Base-by-base conservation (phyloP, 2,113 vertebrate genomes). In the Xiphorhynchus elegans region DNA sequence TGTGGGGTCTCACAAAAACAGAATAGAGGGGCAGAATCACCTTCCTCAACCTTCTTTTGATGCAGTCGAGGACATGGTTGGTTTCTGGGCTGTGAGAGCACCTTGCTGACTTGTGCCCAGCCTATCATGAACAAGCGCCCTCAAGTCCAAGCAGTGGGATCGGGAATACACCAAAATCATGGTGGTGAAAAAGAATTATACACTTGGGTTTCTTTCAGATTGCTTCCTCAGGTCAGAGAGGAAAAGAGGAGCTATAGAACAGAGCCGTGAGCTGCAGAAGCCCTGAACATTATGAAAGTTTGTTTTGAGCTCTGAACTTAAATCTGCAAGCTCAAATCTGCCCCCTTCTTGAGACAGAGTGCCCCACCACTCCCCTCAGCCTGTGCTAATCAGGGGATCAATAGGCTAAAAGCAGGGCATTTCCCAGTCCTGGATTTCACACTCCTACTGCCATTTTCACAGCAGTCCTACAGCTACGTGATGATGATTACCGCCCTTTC, bases 401-500 rank as follows among this genome's bases (percentile, higher is more conserved):
- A 88, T 87, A 90, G 63, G 63, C 67, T 96, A 83, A 93, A 85
- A 93, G 64, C 86, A 92, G 88, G 95, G 68, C 85, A 95, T 72
- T 93, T 95, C 96, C 88, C 75, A 87, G 40, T 88, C 68, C 67
- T 23, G 44, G 66, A 64, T 70, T 78, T 37, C 60, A 35, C 42
- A 42, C 12, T 92, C 56, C 37, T 84, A 26, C 66, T 94, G 92
- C 95, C 79, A 84, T 96, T 96, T 95, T 95, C 96, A 95, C 90
- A 96, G 95, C 88, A 93, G 93, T 90, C 93, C 90, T 95, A 82
- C 60, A 84, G 90, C 60, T 93, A 68, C 0, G 6, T 93, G 92
- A 96, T 97, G 92, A 94, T 93, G 96, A 97, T 96, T 95, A 93
- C 83, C 81, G 47, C 68, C 69, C 80, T 95, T 97, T 96, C 85